Conservation (phyloP, 1,140 invertebrate genomes). For the Pentalonia nigronervosa region DNA sequence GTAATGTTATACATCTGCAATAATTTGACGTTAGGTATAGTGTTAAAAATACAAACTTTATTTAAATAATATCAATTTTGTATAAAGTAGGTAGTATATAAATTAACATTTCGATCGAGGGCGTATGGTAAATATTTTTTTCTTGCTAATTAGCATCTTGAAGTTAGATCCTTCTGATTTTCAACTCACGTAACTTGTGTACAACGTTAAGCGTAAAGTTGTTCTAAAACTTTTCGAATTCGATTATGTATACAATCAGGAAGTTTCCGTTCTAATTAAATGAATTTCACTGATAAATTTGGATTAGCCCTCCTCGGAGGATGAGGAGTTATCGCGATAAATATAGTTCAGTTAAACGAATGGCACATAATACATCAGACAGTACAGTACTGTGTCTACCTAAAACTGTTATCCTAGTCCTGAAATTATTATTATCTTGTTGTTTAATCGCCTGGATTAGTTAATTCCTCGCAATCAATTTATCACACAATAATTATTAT, state of each 20-base stretch:
- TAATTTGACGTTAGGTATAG: not conserved
- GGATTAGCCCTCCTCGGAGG: not conserved
- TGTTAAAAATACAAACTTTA: not conserved
- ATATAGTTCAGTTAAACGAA: constrained; percentile 3
- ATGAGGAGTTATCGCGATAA: not conserved
- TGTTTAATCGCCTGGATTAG: not conserved
- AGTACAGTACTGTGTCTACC: not conserved
- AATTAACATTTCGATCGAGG: not conserved
- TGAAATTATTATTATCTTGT: not conserved
- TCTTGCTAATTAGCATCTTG: constrained; percentile 10
- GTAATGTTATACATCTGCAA: not conserved
- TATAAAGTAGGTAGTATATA: not conserved
- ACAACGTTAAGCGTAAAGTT: constrained; percentile 6
- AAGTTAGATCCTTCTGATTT: constrained; percentile 37
- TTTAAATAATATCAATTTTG: not conserved
- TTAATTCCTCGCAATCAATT: not conserved
- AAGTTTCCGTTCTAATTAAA: constrained; percentile 50
- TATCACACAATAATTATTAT: constrained; percentile 5
- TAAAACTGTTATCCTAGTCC: not conserved
- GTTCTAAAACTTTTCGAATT: constrained; percentile 48
- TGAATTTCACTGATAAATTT: constrained; percentile 44
- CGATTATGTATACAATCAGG: constrained; percentile 37
- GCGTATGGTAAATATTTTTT: not conserved
- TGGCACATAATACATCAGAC: not conserved
- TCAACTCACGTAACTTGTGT: constrained; percentile 34